phyloP scores from a whole-genome alignment of 2,888 invertebrate genomes.

The Papilio elwesi region DNA sequence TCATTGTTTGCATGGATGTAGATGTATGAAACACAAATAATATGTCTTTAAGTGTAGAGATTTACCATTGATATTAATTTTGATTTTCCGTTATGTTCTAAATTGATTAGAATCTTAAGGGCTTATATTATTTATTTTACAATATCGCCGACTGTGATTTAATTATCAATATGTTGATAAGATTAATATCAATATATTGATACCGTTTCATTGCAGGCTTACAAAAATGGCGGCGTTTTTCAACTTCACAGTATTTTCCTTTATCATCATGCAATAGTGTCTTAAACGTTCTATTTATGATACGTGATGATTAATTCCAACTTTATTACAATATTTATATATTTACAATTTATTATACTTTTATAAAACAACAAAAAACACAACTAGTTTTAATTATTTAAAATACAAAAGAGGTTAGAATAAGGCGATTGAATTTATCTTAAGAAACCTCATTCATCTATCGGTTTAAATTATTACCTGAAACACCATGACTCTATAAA shows the following conservation, averaged over 20 bases:
- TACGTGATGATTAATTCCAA: not conserved
- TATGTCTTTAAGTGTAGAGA: no score
- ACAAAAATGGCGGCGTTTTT: not conserved
- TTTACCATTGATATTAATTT: no score
- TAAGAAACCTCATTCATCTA: no score
- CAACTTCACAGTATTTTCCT: not conserved
- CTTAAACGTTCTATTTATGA: not conserved
- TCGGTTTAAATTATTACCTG: no score
- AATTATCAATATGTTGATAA: slow-evolving; percentile 6
- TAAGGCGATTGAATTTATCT: no score
- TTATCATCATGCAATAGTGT: not conserved
- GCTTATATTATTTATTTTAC: not conserved
- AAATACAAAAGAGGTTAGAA: no score
- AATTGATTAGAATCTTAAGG: not conserved
- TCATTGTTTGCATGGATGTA: no score
- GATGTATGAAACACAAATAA: no score
- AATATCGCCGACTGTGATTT: slow-evolving; percentile 5
- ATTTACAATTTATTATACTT: no score
- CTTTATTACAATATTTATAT: not conserved
- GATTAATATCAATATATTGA: not conserved
- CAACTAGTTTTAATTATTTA: no score
- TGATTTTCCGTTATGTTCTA: slow-evolving; percentile 9
- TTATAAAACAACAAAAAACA: no score
- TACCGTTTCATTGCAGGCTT: not conserved
- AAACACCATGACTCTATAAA: no score